Evolutionary conservation across 2,797 vertebrate species (phyloP).

Genomic region (Silurus aristotelis): DNA sequence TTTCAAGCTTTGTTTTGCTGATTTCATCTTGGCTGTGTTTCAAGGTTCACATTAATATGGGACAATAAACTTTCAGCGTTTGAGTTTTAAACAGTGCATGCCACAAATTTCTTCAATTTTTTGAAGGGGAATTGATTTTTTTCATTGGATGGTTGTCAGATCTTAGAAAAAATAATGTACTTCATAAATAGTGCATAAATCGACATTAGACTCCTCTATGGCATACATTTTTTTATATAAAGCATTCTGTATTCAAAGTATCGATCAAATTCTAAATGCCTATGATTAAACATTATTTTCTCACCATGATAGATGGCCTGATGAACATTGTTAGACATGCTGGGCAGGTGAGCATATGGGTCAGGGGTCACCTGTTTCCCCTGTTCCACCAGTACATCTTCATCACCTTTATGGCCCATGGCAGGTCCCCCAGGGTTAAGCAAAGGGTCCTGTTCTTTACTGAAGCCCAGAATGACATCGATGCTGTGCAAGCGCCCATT

Average conservation of each 20-base stretch:
- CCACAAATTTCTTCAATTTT: not conserved
- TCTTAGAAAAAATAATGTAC: no score
- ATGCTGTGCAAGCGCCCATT: constrained; percentile 78
- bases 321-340: constrained; percentile 67
- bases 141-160: not conserved
- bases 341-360: constrained; percentile 68
- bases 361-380: constrained; percentile 66
- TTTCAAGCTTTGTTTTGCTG: not conserved
- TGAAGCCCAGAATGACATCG: constrained; percentile 82
- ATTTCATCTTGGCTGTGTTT: not conserved
- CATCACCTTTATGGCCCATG: constrained; percentile 63
- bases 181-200: not conserved
- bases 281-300: constrained; percentile 32
- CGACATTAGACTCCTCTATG: not conserved
- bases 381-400: constrained; percentile 59
- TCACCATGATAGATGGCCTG: constrained; percentile 73
- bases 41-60: not conserved
- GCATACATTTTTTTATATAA: not conserved
- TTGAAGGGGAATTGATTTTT: not conserved
- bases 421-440: constrained; percentile 65
- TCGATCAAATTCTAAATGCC: not conserved
- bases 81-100: not conserved
- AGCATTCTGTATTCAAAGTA: not conserved
- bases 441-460: constrained; percentile 78
- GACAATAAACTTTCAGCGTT: not conserved